phyloP scores from a whole-genome alignment of 2,888 invertebrate species.

The Ormyrus rosae region DNA sequence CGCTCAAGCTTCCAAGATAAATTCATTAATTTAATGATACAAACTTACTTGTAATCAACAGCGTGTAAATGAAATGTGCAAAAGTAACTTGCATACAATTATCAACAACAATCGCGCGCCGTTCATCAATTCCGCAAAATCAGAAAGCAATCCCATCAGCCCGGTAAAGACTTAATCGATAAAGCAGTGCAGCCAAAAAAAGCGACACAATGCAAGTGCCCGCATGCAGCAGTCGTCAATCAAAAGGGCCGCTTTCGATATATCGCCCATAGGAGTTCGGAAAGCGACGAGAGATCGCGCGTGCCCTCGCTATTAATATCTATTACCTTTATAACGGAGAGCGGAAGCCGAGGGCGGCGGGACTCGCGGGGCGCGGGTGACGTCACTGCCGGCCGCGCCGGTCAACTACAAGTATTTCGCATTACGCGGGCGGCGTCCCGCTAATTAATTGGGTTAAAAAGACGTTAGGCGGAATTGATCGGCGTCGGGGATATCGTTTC shows the following conservation, averaged over 20 bases:
- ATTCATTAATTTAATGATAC: too few species aligned
- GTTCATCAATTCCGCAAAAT: too few species aligned
- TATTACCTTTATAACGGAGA: slow-evolving; percentile 66
- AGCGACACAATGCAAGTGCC: not conserved
- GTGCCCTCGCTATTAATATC: slow-evolving; percentile 71
- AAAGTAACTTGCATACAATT: too few species aligned
- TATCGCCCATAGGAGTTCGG: not conserved
- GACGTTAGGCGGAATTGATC: slow-evolving; percentile 71
- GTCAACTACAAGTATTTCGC: slow-evolving; percentile 74
- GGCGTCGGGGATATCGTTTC: slow-evolving; percentile 24
- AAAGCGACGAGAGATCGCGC: slow-evolving; percentile 16
- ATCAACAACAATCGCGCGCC: not conserved
- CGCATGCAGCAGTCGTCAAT: slow-evolving; percentile 23
- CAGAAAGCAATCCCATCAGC: too few species aligned
- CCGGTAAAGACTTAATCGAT: not conserved
- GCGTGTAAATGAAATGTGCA: not conserved
- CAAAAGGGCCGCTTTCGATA: slow-evolving; percentile 14
- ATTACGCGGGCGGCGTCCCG: slow-evolving; percentile 61
- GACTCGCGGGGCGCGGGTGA: slow-evolving; percentile 60
- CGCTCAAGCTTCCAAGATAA: too few species aligned
- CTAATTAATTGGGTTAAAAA: slow-evolving; percentile 73
- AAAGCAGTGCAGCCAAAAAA: not conserved
- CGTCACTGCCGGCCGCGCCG: slow-evolving; percentile 70
- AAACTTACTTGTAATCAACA: too few species aligned
- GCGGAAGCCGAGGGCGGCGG: slow-evolving; percentile 64